Percentiles rank a stretch among this genome's conserved stretches.
phyloP scores from a whole-genome alignment of 2,113 vertebrate genomes.

The Tyto alba region DNA sequence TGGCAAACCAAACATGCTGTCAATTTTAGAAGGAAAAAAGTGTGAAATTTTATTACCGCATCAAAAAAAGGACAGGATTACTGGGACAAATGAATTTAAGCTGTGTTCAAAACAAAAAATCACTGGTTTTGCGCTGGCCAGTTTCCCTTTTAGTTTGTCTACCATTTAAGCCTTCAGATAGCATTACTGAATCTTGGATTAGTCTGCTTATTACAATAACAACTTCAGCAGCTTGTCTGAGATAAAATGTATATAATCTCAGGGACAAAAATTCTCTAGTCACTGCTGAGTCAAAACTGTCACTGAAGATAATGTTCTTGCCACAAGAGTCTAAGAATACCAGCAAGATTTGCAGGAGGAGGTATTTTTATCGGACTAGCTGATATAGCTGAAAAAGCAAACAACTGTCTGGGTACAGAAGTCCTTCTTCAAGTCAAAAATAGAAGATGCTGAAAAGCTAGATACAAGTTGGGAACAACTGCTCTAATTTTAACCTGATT shows the following conservation, averaged over 20 bases:
- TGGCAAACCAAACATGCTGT: background rate
- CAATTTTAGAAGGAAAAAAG: background rate
- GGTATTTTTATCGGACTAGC: conserved; percentile 19
- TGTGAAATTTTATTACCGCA: background rate
- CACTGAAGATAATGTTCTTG: conserved; percentile 30
- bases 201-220: background rate
- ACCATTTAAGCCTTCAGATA: background rate
- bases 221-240: background rate
- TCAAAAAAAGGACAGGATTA: background rate
- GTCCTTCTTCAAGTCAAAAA: conserved; percentile 29
- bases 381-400: conserved; percentile 32
- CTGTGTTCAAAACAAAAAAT: background rate
- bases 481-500: conserved; percentile 21
- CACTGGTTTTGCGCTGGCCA: background rate
- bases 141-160: background rate
- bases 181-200: background rate
- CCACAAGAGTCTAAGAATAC: conserved; percentile 9
- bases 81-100: background rate
- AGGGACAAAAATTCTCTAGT: conserved; percentile 26
- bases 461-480: background rate
- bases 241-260: conserved; percentile 33
- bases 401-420: background rate
- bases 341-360: background rate
- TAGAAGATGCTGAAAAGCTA: conserved; percentile 12
- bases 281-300: conserved; percentile 36